Base-by-base conservation (phyloP, 2,888 invertebrate genomes). In the Margaritifera margaritifera region DNA sequence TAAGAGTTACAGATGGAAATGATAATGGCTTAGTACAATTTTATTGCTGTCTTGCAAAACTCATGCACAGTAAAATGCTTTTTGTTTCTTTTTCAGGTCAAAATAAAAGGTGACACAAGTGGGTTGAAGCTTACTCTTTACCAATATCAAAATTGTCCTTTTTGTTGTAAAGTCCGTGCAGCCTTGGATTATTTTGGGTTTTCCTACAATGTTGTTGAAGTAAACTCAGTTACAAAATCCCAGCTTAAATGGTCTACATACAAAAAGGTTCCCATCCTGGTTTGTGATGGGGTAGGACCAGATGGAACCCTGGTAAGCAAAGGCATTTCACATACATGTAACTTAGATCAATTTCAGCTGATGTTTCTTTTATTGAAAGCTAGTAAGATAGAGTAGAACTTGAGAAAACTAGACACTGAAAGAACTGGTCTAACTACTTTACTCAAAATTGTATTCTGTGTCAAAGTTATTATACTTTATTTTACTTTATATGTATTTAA, bases 81-180 rank as follows among this genome's bases (percentile, higher is more conserved):
- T 68, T 54, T 54, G 51, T 11, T 58, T 69, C 27, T 51, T 52
- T 64, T 73, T 15, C 75, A 84, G 84, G 68, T 82, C 0, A 66
- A 63, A 63, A 74, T 67, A 67, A 74, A 65, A 11, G 71, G 80
- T 27, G 85, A 87, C 67, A 72, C 75, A 54, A 78, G 78, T 58
- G 84, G 85, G 15, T 71, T 88, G 69, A 94, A 96, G 80, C 90
- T 99, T 60, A 94, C 95, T 0, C 91, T 99, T 24, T 99, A 95
- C 88, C 99, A 99, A 91, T 99, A 97, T 88, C 95, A 97, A 85
- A 97, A 97, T 0, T 99, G 99, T 87, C 99, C 99, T 0, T 99
- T 98, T 90, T 98, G 98, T 90, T 98, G 97, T 88, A 99, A 98
- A 92, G 88, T 88, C 6, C 72, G 90, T 27, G 88, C 90, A 6